Base-by-base conservation (phyloP, 1,140 invertebrate genomes). In the Heliconius hermathena region DNA sequence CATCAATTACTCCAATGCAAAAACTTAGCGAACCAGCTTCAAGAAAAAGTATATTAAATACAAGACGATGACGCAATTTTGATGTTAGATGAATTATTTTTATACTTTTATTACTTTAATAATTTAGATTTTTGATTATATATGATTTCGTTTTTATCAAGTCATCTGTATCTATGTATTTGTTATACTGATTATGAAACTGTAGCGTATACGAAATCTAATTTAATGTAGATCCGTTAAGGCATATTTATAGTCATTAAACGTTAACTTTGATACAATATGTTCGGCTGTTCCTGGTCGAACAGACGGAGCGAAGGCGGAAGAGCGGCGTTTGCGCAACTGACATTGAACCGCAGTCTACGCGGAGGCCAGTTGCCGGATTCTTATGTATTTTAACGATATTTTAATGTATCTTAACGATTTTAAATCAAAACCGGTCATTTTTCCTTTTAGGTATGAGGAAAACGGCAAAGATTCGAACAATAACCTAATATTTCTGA, bases 281-380 rank as follows among this genome's bases (percentile, higher is more conserved):
- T 74, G 77, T 81, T 71, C 79, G 78, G 71, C 77, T 74, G 90
- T 85, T 92, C 89, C 90, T 89, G 88, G 87, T 92, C 85, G 85
- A 86, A 82, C 60, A 71, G 82, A 82, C 83, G 75, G 81, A 81
- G 81, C 83, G 88, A 90, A 93, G 88, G 90, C 92, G 93, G 92
- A 94, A 93, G 91, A 91, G 83, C 79, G 81, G 82, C 90, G 91
- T 89, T 94, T 94, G 90, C 93, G 91, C 90, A 94, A 93, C 90
- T 92, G 92, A 93, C 93, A 94, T 94, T 94, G 93, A 93, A 93
- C 87, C 83, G 86, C 81, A 82, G 82, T 88, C 87, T 84, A 87
- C 85, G 85, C 81, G 84, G 90, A 93, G 90, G 90, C 88, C 92
- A 82, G 81, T 81, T 84, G 89, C 89, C 90, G 86, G 87, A 92